A percentile compares a stretch with the other conserved stretches of the same genome.
These are phyloP conservation scores for Hesperophylax magnus DNA, from an alignment of 1,140 invertebrate genomes.

Conservation along the genomic window DNA sequence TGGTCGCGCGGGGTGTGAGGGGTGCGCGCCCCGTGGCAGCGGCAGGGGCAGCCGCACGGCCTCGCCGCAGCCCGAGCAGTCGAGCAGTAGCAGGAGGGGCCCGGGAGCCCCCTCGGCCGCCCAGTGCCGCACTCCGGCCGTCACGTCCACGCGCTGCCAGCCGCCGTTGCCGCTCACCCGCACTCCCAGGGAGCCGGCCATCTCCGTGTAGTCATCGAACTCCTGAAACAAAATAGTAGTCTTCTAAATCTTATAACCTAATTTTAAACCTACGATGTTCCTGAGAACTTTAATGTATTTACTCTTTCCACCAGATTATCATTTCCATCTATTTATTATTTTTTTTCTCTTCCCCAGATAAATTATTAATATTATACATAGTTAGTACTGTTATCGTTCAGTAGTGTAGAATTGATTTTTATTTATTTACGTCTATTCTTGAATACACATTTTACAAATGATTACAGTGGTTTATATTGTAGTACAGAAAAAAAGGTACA, in stretches of 20 bases:
- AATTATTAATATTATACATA: too few species aligned
- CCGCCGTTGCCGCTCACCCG: constrained; percentile 77
- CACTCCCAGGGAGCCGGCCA: constrained; percentile 81
- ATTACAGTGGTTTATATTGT: too few species aligned
- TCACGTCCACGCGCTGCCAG: constrained; percentile 91
- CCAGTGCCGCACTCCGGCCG: constrained; percentile 82
- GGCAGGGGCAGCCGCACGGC: constrained; percentile 74
- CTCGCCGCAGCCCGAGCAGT: constrained; percentile 87
- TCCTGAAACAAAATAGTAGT: constrained; percentile 64
- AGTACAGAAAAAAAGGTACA: too few species aligned
- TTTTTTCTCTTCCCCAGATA: background rate
- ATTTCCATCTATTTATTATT: background rate
- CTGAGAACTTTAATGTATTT: background rate
- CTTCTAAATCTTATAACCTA: background rate
- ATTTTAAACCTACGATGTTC: too few species aligned
- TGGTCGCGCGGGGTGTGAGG: constrained; percentile 77
- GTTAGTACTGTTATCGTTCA: too few species aligned
- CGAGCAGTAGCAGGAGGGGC: constrained; percentile 83
- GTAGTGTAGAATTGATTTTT: too few species aligned
- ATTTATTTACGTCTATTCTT: too few species aligned
- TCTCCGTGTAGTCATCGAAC: constrained; percentile 74
- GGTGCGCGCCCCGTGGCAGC: constrained; percentile 57
- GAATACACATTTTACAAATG: too few species aligned
- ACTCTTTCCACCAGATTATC: background rate
- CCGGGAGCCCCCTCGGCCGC: constrained; percentile 70